Conservation (phyloP, 2,113 vertebrate species). For the Chamaetylas fuelleborni region DNA sequence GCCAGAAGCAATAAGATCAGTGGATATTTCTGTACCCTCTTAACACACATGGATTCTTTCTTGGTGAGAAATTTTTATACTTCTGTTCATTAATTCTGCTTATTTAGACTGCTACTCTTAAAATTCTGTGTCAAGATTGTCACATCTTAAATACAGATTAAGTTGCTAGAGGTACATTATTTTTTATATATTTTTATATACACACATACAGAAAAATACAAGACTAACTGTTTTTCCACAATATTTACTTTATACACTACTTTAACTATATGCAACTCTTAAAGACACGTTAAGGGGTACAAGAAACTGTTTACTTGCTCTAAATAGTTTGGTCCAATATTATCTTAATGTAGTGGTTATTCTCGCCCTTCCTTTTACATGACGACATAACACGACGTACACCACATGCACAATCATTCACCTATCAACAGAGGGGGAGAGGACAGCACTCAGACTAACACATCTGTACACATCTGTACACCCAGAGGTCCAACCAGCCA, state of each 20-base stretch:
- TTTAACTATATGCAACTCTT: slow-evolving; percentile 90
- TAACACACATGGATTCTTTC: slow-evolving; percentile 35
- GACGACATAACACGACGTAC: slow-evolving; percentile 77
- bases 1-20: slow-evolving; percentile 65
- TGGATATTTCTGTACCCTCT: slow-evolving; percentile 66
- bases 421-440: slow-evolving; percentile 75
- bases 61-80: slow-evolving; percentile 36
- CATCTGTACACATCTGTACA: slow-evolving; percentile 69
- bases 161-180: slow-evolving; percentile 77
- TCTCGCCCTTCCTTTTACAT: slow-evolving; percentile 74
- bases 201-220: slow-evolving; percentile 84
- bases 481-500: slow-evolving; percentile 75
- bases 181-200: slow-evolving; percentile 77
- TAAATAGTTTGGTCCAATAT: slow-evolving; percentile 91
- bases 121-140: slow-evolving; percentile 78
- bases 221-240: slow-evolving; percentile 81
- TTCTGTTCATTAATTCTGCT: slow-evolving; percentile 44
- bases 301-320: slow-evolving; percentile 77
- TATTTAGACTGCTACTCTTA: slow-evolving; percentile 66
- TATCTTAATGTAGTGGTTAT: slow-evolving; percentile 79
- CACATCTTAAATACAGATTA: slow-evolving; percentile 80
- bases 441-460: slow-evolving; percentile 81
- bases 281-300: slow-evolving; percentile 79
- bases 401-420: slow-evolving; percentile 93
- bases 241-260: slow-evolving; percentile 94